Percentiles rank a stretch among this genome's conserved stretches.
phyloP scores from a whole-genome alignment of 2,113 vertebrate genomes.

The Pelecanoides urinatrix region DNA sequence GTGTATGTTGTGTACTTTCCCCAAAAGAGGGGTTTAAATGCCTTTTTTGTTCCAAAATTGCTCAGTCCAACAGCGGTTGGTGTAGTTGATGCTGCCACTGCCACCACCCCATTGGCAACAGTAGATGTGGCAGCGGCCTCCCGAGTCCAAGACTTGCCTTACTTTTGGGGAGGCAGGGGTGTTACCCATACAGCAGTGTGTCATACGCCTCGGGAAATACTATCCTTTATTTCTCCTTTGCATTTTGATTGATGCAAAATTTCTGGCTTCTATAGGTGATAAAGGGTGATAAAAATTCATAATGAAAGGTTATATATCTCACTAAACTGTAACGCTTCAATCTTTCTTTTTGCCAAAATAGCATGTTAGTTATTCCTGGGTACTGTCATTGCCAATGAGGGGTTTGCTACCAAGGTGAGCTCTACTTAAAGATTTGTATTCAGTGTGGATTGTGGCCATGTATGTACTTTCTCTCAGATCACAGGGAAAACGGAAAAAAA shows the following conservation, averaged over 20 bases:
- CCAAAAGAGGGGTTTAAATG: neutral
- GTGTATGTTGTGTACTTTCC: neutral
- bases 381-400: neutral
- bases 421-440: neutral
- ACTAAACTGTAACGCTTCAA: neutral
- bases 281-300: neutral
- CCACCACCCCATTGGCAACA: neutral
- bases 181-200: neutral
- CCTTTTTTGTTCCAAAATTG: neutral
- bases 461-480: neutral
- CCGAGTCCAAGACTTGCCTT: neutral
- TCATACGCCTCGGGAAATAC: rapidly evolving
- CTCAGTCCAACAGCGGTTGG: neutral
- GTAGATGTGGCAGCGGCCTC: neutral
- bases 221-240: neutral
- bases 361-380: neutral
- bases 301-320: neutral
- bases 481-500: neutral
- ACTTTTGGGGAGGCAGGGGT: neutral
- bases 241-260: neutral
- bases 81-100: neutral
- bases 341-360: neutral
- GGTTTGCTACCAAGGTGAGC: neutral
- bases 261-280: neutral
- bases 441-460: neutral